Conservation (phyloP, 2,888 invertebrate species). For the Scrobipalpa costella region DNA sequence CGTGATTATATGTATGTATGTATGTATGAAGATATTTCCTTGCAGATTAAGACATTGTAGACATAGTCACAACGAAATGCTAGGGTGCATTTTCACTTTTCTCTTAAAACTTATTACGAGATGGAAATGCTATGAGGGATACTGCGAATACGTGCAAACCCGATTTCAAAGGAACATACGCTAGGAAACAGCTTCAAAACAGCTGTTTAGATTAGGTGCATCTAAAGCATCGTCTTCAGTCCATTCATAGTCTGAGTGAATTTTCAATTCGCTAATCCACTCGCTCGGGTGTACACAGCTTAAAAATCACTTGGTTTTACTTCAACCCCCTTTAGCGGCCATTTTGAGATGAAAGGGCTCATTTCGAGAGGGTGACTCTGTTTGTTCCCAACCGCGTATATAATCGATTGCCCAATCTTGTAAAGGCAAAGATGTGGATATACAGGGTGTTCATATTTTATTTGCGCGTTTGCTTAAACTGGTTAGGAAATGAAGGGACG, state of each 20-base stretch:
- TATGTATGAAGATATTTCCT: too few species aligned
- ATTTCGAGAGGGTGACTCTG: constrained; percentile 30
- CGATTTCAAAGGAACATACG: neutral
- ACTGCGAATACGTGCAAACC: neutral
- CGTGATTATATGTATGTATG: too few species aligned
- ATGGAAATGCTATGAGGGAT: neutral
- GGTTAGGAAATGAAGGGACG: too few species aligned
- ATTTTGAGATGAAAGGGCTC: constrained; percentile 49
- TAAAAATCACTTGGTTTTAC: constrained; percentile 60
- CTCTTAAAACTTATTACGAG: neutral
- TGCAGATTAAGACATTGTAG: too few species aligned
- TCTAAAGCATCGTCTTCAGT: neutral
- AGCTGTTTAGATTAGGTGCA: constrained; percentile 10
- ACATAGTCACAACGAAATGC: neutral
- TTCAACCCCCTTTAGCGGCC: constrained; percentile 49
- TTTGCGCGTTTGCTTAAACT: neutral
- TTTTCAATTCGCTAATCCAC: constrained; percentile 44
- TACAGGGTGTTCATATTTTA: constrained; percentile 8
- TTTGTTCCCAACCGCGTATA: constrained; percentile 16
- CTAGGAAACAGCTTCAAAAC: neutral
- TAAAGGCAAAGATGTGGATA: neutral
- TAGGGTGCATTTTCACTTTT: neutral
- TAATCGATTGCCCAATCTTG: constrained; percentile 19
- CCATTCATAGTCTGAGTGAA: constrained; percentile 7
- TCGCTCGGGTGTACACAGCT: constrained; percentile 59